These are phyloP conservation scores for Haliclystus octoradiatus DNA, from an alignment of 30 jellyfish, hydroid and myxozoan species.

Conservation along the genomic window DNA sequence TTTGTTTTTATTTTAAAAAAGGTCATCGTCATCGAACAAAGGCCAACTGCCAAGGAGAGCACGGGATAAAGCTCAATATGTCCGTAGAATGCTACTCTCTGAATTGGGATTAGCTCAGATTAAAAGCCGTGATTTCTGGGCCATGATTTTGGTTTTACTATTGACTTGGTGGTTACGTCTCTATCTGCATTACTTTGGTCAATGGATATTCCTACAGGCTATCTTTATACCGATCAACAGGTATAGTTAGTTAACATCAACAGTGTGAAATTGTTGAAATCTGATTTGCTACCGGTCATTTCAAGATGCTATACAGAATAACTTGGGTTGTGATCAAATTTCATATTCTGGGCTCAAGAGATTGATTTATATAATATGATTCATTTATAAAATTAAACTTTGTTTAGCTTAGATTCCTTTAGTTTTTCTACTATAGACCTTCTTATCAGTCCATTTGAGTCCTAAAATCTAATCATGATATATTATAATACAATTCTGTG, in stretches of 20 bases:
- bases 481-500: too few relatives aligned
- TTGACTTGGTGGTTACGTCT: slow-evolving; percentile 70
- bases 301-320: too few relatives aligned
- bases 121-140: slow-evolving; percentile 86
- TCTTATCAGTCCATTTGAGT: too few relatives aligned
- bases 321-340: too few relatives aligned
- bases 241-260: slow-evolving; percentile 10
- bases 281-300: too few relatives aligned
- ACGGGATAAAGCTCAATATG: slow-evolving; percentile 51
- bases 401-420: too few relatives aligned
- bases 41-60: slow-evolving; percentile 74
- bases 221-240: slow-evolving; percentile 57
- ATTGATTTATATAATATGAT: too few relatives aligned
- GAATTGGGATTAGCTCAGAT: slow-evolving; percentile 84
- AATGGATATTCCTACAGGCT: slow-evolving; percentile 49
- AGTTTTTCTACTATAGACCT: too few relatives aligned
- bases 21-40: slow-evolving; percentile 65
- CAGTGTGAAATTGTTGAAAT: not conserved
- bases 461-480: too few relatives aligned
- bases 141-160: slow-evolving; percentile 55
- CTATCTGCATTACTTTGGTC: slow-evolving; percentile 85
- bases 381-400: too few relatives aligned
- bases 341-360: too few relatives aligned
- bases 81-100: slow-evolving; percentile 68
- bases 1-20: slow-evolving; percentile 5